Base-by-base conservation (phyloP, 1,140 invertebrate species). In the Cyclina sinensis region DNA sequence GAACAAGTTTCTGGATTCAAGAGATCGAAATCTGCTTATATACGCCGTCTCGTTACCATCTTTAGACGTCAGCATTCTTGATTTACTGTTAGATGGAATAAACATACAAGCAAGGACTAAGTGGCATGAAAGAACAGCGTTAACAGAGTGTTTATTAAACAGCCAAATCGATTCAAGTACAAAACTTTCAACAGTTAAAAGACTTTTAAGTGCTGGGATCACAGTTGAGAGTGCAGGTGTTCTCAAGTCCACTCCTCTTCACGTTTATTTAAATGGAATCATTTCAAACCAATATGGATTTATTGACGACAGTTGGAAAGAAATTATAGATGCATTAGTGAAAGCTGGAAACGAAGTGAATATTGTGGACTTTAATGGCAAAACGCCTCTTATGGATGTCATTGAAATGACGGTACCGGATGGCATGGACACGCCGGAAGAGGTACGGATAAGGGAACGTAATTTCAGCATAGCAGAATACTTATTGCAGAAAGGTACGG, bases 401-500 rank as follows among this genome's bases (percentile, higher is more conserved):
- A 73, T 74, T 57, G n/a, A 18, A 0, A 74, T 18, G 16, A 85
- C 74, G 11, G 43, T 68, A 4, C 83, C 83, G 16, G 27, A 39
- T 16, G 74, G 39, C 4, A 43, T 14, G 43, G 65, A 68, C 12
- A 16, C 32, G 32, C 65, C 65, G 21, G 32, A 35, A 3, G 65
- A 4, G 11, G 11, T 9, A 2, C 27, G 32, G 32, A 14, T 5
- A 9, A 68, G 2, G 3, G 14, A 68, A 4, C n/a, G 30, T 24
- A 21, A 24, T 18, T 7, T n/a, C 5, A 30, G 43, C 37, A 35
- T 48, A 3, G 37, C 21, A 27, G 32, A 74, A 54, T 85, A 74
- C 46, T 76, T 85, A 27, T 30, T 85, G 32, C 9, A 59, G 7
- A 85, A 59, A 24, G 83, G 83, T 21, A 68, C 83, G 1, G 46